A percentile compares a stretch with the other conserved stretches of the same genome.
Conservation (phyloP, 2,113 vertebrate species). For the Sapajus apella region DNA sequence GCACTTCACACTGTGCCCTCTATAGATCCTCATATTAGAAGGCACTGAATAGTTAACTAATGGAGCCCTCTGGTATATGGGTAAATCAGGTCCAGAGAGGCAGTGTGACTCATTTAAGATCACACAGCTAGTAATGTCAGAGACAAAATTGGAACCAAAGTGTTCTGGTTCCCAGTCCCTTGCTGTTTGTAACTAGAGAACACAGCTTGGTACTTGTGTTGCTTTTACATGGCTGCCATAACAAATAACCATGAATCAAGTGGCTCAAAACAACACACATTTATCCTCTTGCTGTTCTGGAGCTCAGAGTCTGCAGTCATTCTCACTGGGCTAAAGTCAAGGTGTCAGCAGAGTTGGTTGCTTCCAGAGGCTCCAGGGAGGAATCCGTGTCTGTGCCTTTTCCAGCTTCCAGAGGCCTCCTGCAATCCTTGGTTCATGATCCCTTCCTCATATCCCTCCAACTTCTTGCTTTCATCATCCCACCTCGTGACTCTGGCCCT, state of each 20-base stretch:
- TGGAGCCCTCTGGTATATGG: not conserved
- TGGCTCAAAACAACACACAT: not conserved
- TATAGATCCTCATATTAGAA: not conserved
- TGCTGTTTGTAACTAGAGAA: not conserved
- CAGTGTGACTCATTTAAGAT: not conserved
- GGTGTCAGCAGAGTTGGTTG: not conserved
- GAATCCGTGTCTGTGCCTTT: not conserved
- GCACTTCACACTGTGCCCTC: not conserved
- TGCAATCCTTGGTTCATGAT: not conserved
- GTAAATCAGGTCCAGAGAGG: not conserved
- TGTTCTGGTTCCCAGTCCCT: not conserved
- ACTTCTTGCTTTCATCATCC: not conserved
- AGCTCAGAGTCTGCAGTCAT: not conserved
- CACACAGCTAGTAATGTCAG: too few relatives aligned
- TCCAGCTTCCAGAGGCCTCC: too few relatives aligned
- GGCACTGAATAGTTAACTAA: not conserved
- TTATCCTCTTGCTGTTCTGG: not conserved
- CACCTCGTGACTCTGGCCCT: not conserved
- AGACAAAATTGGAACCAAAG: not conserved
- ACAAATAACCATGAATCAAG: too few relatives aligned
- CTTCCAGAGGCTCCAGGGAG: not conserved
- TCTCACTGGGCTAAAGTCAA: not conserved
- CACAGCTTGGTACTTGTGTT: not conserved
- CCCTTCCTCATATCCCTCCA: not conserved
- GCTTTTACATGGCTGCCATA: not conserved